Evolutionary conservation across 2,888 invertebrate species (phyloP), one percentile per base, ranked within the genome.

Genomic region (Thumatha senex): DNA sequence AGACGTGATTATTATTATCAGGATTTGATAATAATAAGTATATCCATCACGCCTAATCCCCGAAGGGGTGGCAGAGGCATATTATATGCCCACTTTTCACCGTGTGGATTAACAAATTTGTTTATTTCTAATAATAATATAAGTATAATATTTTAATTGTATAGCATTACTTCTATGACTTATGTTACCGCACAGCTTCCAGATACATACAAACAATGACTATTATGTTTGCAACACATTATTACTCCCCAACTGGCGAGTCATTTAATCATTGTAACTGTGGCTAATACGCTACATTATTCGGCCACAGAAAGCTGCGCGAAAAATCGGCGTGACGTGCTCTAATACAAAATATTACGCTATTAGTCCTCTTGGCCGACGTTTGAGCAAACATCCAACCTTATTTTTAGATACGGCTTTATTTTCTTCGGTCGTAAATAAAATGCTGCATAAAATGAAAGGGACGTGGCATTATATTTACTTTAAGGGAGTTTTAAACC

Each of bases 181-280:
- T 36, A 15, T 10, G 14, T 36, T 14, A 14, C 5, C 36, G 14
- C 15, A 10, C 14, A 14, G 15, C 18, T 4, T 5, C 18, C 18
- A 24, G 18, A 24, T 4, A 24, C 5, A 24, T 24, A 24, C 3
- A 69, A 76, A 71, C 71, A 69, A 76, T 76, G 58, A 34, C 61
- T 56, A 55, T 63, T 63, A 68, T 77, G 75, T 72, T 71, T 65
- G 70, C 71, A 69, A 74, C 75, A 76, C 78, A 80, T 81, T 83
- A 85, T 80, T 78, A 81, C 82, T 80, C 79, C 74, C 74, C 72
- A 70, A 72, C 74, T 73, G 75, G 73, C 75, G 54, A 82, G 78
- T 82, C 88, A 78, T 79, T 89, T 89, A 88, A 89, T 89, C 89
- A 88, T 84, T 87, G 89, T 88, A 82, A 87, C 89, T 86, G 84